Evolutionary conservation across 2,113 vertebrate genomes (phyloP).

Genomic region (Rhinolophus sinicus): DNA sequence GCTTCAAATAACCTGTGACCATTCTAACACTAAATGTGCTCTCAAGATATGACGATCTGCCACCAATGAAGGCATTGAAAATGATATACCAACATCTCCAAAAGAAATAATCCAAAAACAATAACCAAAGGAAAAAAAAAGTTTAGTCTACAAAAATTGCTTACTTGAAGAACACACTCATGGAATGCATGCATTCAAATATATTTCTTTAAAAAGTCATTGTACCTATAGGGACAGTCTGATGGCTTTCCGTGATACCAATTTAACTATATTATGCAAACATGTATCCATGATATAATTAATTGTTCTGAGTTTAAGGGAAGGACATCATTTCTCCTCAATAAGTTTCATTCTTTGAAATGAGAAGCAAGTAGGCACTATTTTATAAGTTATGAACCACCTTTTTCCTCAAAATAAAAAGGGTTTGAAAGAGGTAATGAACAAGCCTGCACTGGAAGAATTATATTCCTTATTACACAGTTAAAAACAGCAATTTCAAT

Average conservation of each 20-base stretch:
- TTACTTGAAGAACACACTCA: neutral
- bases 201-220: neutral
- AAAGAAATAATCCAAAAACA: conserved; percentile 44
- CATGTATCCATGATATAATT: neutral
- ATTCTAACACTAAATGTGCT: neutral
- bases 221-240: neutral
- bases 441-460: neutral
- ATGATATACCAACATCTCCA: neutral
- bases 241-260: neutral
- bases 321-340: conserved; percentile 4
- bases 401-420: conserved; percentile 29
- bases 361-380: neutral
- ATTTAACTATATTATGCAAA: neutral
- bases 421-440: neutral
- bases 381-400: neutral
- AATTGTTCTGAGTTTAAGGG: neutral
- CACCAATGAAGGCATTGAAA: neutral
- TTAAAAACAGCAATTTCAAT: conserved; percentile 5
- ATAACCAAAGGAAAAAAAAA: neutral
- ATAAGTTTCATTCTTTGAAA: neutral
- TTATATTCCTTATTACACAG: neutral
- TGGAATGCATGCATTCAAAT: neutral
- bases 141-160: neutral
- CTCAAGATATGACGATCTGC: neutral
- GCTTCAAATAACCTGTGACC: neutral